These are phyloP conservation scores for Platerodrilus igneus DNA, from an alignment of 2,888 invertebrate genomes.

Conservation along the genomic window DNA sequence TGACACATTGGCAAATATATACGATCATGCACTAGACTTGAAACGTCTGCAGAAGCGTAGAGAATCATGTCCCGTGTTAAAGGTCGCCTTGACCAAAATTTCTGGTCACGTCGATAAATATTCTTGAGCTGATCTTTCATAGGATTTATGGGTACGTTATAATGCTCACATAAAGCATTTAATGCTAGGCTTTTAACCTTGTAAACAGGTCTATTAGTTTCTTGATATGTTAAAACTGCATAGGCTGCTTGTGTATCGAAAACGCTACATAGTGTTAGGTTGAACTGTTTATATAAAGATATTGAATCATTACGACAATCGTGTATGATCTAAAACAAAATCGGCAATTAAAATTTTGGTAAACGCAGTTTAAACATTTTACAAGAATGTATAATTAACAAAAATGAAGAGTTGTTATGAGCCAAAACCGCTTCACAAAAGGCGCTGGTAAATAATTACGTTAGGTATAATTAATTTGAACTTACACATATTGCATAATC, in stretches of 20 bases:
- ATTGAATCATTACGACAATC: slow-evolving; percentile 90
- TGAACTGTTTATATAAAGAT: slow-evolving; percentile 81
- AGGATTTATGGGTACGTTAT: slow-evolving; percentile 83
- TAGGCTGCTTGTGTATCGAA: slow-evolving; percentile 87
- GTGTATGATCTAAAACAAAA: slow-evolving; percentile 65
- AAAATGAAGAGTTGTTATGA: too few species aligned
- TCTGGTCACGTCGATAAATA: slow-evolving; percentile 77
- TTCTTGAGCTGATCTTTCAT: slow-evolving; percentile 87
- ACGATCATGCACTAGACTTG: slow-evolving; percentile 80
- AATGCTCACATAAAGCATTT: slow-evolving; percentile 85
- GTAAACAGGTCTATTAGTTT: slow-evolving; percentile 84
- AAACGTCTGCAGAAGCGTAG: slow-evolving; percentile 85
- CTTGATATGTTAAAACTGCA: slow-evolving; percentile 85
- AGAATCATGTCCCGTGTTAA: slow-evolving; percentile 86
- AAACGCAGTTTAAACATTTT: neutral
- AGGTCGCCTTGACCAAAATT: slow-evolving; percentile 84
- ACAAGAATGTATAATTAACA: neutral
- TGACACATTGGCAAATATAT: slow-evolving; percentile 70
- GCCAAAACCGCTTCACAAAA: too few species aligned
- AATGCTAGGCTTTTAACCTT: slow-evolving; percentile 92
- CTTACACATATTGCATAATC: too few species aligned
- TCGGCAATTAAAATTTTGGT: slow-evolving; percentile 1
- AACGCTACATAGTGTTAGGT: slow-evolving; percentile 75
- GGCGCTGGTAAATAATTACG: too few species aligned
- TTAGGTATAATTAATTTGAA: too few species aligned